phyloP scores from a whole-genome alignment of 30 jellyfish, hydroid and myxozoan genomes.

The Sanderia malayensis region DNA sequence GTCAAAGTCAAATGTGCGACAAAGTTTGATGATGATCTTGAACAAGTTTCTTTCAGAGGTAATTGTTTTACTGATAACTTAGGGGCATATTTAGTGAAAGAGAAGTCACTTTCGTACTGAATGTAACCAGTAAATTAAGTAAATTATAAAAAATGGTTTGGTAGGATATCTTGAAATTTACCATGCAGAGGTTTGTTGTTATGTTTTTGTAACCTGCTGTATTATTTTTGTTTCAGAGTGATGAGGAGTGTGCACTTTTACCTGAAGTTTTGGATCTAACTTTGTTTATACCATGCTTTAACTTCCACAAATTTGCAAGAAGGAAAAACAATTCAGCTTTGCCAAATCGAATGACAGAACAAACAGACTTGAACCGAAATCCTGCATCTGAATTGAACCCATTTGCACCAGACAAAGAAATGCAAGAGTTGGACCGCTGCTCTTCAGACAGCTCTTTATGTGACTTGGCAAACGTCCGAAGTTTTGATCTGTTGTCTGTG shows the following conservation, averaged over 20 bases:
- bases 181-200: no score
- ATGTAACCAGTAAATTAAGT: no score
- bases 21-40: not conserved
- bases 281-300: constrained; percentile 21
- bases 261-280: constrained; percentile 25
- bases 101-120: no score
- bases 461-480: not conserved
- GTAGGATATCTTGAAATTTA: no score
- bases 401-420: constrained; percentile 17
- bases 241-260: not conserved
- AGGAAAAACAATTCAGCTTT: constrained; percentile 2
- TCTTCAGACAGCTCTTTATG: not conserved
- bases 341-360: not conserved
- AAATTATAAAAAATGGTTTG: no score
- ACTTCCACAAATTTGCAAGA: constrained; percentile 28
- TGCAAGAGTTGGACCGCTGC: constrained; percentile 22
- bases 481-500: not conserved
- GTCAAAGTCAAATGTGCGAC: not conserved
- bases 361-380: not conserved
- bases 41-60: not conserved
- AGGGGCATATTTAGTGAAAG: no score
- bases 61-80: no score
- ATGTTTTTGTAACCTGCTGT: no score
- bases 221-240: not conserved
- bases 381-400: constrained; percentile 40